Base-by-base conservation (phyloP, 2,113 vertebrate species). In the Maccullochella peelii region DNA sequence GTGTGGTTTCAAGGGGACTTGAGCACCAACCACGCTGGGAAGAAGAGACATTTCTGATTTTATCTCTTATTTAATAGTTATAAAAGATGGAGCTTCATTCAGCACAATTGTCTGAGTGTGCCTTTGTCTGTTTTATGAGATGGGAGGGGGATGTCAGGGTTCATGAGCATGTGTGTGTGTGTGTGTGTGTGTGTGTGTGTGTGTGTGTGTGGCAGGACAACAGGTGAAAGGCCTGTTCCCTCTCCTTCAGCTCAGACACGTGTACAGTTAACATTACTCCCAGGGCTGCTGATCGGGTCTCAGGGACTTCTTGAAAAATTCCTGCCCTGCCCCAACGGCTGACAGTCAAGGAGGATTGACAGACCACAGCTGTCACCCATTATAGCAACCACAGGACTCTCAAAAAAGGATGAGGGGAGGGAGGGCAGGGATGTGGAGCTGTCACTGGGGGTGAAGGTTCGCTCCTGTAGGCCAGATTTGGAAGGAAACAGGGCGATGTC, bases 1-100 rank as follows among this genome's bases (percentile, higher is more conserved):
- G 98, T 99, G 98, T 99, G 97, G 97, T 97, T 97, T 96, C 95
- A 95, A 88, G 91, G 91, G 93, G 95, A 89, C 79, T 44, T 70
- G 63, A 79, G 75, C 94, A 8, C 54, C 89, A 14, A 49, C 67
- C 27, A 1, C 47, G n/a, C 44, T 3, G 40, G 44, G 49, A 62
- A 78, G 54, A 76, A 52, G 52, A 88, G 4, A 16, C 61, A 23
- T 47, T 36, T 69, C 4, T 73, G 38, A 50, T 44, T 66, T 63
- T 49, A 6, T 30, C 10, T 30, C 36, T 66, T 23, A 40, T 33
- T n/a, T 18, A 47, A 23, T 12, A 3, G 57, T n/a, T 52, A 1
- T 61, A 44, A 69, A 68, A 71, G 61, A 21, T 49, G 42, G 14
- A 49, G 27, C 36, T 72, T 33, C 15, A 57, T 62, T 54, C 21